Evolutionary conservation across 2,797 vertebrate genomes (phyloP), one percentile per base, ranked within the genome.

Genomic region (Aeoliscus strigatus): DNA sequence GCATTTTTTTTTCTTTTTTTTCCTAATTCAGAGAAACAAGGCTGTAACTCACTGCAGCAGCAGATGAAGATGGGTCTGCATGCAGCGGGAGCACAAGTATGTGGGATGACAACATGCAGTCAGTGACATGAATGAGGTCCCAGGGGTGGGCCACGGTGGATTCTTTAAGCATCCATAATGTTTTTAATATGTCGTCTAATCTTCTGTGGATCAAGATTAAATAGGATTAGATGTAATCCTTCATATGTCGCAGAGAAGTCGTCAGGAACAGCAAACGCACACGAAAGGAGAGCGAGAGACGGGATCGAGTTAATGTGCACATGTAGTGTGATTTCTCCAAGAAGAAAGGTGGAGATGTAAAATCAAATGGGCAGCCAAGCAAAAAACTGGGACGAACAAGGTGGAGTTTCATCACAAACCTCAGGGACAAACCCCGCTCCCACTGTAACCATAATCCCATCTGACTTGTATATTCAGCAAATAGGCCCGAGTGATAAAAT

Each of bases 151-250:
- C n/a, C n/a, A n/a, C n/a, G 31, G 14, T 18, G 59, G 36, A 61
- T 51, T 50, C 9, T 46, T 43, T 11, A 23, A 17, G 59, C 43
- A 45, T 71, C 38, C 18, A 59, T 45, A 30, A 46, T 43, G 51
- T 66, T 60, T 54, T 45, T 15, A 64, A 43, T 52, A 58, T 67
- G 60, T 12, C 26, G 31, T 48, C 71, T 75, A 75, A 75, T 76
- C 71, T 73, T 32, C 37, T 9, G 15, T 60, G 58, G 12, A 27
- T 23, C 21, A 27, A 48, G 59, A 70, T 70, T 51, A 55, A 58
- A 57, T 23, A 32, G 57, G 74, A 81, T 86, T 82, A 74, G 27
- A 70, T 51, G 42, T 79, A 80, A 84, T 82, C 74, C 75, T 57
- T 67, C 33, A 58, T 67, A 60, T 68, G 57, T 80, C 47, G 71